Base-by-base conservation (phyloP, 2,797 vertebrate genomes). In the Spinus olivaceus region DNA sequence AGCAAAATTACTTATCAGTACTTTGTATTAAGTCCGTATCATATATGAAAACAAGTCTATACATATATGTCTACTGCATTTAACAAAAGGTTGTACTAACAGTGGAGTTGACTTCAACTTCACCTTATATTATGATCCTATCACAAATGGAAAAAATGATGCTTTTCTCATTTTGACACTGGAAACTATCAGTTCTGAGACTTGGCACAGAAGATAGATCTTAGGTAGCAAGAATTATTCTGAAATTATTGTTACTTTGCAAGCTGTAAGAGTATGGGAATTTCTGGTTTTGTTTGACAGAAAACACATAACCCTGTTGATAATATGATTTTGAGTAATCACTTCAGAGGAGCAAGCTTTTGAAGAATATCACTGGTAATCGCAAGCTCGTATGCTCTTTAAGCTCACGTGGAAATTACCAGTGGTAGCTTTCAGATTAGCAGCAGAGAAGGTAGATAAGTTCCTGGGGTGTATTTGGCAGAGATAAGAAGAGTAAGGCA, bases 1-100 rank as follows among this genome's bases (percentile, higher is more conserved):
- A 91, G 35, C 59, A 86, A 93, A 87, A 87, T 91, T 77, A 83
- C 41, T 86, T 95, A 94, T 90, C 93, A 91, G 59, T 94, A 83
- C 70, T 88, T 91, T 85, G 50, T 86, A 90, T 86, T 61, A 91
- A 69, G 27, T 67, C 64, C 44, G 71, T n/a, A 49, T 84, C 93
- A 46, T 88, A 73, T 86, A 76, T 90, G 64, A 69, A 87, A 93
- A 61, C 88, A 78, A 63, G 82, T 49, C 42, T 77, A 79, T 71
- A 73, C 85, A 12, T 83, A n/a, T 41, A 78, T 85, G 39, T 78
- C 81, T 94, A 41, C 86, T 93, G 59, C 74, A 86, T 83, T 95
- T 96, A 95, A 10, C 59, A 78, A 80, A 51, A 79, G 80, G 6
- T 67, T 91, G 76, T 88, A 41, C 73, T 83, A 32, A 47, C 42